A percentile compares a stretch with the other conserved stretches of the same genome.
Conservation (phyloP, 2,797 vertebrate genomes). For the Crenuchus spilurus region DNA sequence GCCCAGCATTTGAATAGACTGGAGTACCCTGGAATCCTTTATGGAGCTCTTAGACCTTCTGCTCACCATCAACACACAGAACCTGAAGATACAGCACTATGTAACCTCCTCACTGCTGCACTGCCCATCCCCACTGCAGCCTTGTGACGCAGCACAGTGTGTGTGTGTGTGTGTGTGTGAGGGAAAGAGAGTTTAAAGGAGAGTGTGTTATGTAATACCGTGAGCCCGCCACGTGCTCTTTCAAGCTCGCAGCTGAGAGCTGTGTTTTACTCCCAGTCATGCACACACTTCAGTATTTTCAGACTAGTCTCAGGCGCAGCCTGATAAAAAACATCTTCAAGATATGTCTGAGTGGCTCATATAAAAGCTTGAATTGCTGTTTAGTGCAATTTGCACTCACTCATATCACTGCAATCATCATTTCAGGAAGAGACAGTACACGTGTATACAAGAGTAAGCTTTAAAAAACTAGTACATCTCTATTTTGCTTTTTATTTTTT, state of each 20-base stretch:
- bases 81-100: constrained; percentile 21
- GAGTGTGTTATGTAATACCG: constrained; percentile 52
- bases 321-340: neutral
- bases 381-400: neutral
- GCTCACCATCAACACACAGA: too few species aligned
- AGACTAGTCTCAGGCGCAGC: neutral
- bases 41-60: too few species aligned
- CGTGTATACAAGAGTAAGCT: too few species aligned
- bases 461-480: neutral
- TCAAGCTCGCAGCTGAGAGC: constrained; percentile 34
- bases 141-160: constrained; percentile 15
- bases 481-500: too few species aligned
- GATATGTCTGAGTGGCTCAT: neutral
- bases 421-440: neutral
- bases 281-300: constrained; percentile 6
- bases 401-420: neutral
- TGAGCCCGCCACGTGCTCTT: constrained; percentile 26
- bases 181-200: constrained; percentile 2
- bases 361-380: neutral
- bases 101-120: neutral
- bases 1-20: too few species aligned
- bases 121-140: constrained; percentile 18
- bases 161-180: constrained; percentile 23
- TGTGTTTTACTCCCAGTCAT: constrained; percentile 26
- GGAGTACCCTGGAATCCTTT: too few species aligned